Conservation (phyloP, 2,113 vertebrate genomes). For the Pterocles burchelli region DNA sequence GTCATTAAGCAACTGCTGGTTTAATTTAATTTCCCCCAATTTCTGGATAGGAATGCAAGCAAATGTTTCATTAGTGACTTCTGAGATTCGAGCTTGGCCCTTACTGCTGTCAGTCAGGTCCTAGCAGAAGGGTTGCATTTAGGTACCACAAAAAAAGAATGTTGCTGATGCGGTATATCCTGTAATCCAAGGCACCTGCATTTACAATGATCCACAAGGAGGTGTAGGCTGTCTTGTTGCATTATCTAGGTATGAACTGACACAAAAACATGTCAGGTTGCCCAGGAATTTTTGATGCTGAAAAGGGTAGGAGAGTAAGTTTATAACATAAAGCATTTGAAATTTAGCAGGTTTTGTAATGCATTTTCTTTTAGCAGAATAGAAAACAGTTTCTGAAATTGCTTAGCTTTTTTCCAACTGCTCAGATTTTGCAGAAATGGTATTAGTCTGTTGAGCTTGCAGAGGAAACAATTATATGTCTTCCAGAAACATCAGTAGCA, state of each 20-base stretch:
- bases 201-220: not conserved
- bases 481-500: not conserved
- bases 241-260: not conserved
- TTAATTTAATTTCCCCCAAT: not conserved
- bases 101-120: not conserved
- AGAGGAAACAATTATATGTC: not conserved
- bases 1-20: not conserved
- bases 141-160: not conserved
- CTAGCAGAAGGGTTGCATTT: not conserved
- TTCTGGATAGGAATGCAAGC: not conserved
- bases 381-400: not conserved
- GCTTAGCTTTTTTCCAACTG: not conserved
- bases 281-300: not conserved
- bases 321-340: not conserved
- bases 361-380: not conserved
- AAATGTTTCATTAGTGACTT: not conserved
- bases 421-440: not conserved
- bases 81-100: not conserved
- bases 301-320: not conserved
- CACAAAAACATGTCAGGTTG: not conserved
- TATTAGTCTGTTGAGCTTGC: not conserved
- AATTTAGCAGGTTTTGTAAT: not conserved
- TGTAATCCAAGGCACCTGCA: not conserved
- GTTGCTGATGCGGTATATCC: not conserved
- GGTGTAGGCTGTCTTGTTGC: not conserved